Evolutionary conservation across 1,140 invertebrate genomes (phyloP).

Genomic region (Drusus annulatus): DNA sequence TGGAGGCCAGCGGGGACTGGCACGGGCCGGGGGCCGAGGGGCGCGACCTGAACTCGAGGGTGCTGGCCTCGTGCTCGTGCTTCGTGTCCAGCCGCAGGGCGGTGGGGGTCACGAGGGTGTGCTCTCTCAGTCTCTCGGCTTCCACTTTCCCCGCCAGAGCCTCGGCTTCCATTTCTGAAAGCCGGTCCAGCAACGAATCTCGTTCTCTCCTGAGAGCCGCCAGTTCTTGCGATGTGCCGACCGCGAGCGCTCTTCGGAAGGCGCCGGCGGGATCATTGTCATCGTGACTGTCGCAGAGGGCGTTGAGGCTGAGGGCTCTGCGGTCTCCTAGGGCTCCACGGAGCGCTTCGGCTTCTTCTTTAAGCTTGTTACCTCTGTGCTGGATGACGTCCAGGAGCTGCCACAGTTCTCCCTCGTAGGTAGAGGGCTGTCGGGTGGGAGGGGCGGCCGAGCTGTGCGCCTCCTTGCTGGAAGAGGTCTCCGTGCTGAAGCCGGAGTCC

Average conservation of each 20-base stretch:
- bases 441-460: slow-evolving; percentile 75
- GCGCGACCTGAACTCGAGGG: slow-evolving; percentile 39
- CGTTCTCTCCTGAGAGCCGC: slow-evolving; percentile 77
- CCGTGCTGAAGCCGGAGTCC: slow-evolving; percentile 89
- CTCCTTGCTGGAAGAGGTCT: slow-evolving; percentile 84
- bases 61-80: slow-evolving; percentile 31
- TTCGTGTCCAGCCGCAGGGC: slow-evolving; percentile 22
- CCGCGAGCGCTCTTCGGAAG: slow-evolving; percentile 69
- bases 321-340: slow-evolving; percentile 64
- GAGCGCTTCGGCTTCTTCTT: slow-evolving; percentile 79
- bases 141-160: slow-evolving; percentile 76
- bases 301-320: slow-evolving; percentile 63
- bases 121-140: slow-evolving; percentile 74
- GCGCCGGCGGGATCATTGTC: slow-evolving; percentile 69
- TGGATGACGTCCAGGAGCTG: slow-evolving; percentile 89
- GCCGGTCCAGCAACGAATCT: slow-evolving; percentile 79
- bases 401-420: slow-evolving; percentile 85
- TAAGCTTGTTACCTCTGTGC: slow-evolving; percentile 81
- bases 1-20: slow-evolving; percentile 27
- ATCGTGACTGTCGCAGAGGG: slow-evolving; percentile 59
- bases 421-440: slow-evolving; percentile 64
- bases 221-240: slow-evolving; percentile 67
- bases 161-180: slow-evolving; percentile 82
- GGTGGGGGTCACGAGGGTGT: slow-evolving; percentile 61
- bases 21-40: slow-evolving; percentile 53